A percentile compares a stretch with the other conserved stretches of the same genome.
Conservation (phyloP, 2,888 invertebrate genomes). For the Congeria kusceri region DNA sequence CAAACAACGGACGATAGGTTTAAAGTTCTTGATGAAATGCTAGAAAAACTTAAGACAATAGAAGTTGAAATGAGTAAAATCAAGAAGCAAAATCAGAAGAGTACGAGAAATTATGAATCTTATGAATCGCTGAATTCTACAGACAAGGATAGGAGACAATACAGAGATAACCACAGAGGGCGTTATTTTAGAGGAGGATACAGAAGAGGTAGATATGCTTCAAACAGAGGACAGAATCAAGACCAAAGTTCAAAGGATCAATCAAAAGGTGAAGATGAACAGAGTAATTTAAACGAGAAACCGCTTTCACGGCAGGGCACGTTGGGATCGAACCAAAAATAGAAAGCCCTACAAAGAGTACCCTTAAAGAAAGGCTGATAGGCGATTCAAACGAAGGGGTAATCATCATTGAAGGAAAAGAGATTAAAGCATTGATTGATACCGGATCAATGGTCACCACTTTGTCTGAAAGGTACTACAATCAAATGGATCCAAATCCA, state of each 20-base stretch:
- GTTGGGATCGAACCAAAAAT: background rate
- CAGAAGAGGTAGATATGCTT: too few species aligned
- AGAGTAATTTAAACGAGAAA: background rate
- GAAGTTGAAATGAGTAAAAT: too few species aligned
- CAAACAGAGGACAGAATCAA: too few species aligned
- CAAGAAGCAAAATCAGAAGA: too few species aligned
- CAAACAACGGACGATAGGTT: too few species aligned
- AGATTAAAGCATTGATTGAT: conserved; percentile 11
- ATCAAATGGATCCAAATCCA: conserved; percentile 17
- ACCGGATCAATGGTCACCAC: conserved; percentile 21
- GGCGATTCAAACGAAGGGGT: conserved; percentile 13
- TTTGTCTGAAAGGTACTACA: conserved; percentile 1
- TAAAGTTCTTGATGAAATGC: too few species aligned
- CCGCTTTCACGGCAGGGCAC: conserved; percentile 12
- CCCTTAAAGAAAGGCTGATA: conserved; percentile 8
- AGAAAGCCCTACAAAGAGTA: conserved; percentile 14
- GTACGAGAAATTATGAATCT: too few species aligned
- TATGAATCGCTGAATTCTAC: too few species aligned
- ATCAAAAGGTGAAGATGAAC: background rate
- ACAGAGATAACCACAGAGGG: too few species aligned
- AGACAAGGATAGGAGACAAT: too few species aligned
- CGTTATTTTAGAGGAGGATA: background rate
- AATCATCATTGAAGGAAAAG: conserved; percentile 6
- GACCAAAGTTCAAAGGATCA: background rate
- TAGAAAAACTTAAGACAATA: too few species aligned